phyloP scores from a whole-genome alignment of 2,797 vertebrate genomes.

The Paramormyrops hopkinsi region DNA sequence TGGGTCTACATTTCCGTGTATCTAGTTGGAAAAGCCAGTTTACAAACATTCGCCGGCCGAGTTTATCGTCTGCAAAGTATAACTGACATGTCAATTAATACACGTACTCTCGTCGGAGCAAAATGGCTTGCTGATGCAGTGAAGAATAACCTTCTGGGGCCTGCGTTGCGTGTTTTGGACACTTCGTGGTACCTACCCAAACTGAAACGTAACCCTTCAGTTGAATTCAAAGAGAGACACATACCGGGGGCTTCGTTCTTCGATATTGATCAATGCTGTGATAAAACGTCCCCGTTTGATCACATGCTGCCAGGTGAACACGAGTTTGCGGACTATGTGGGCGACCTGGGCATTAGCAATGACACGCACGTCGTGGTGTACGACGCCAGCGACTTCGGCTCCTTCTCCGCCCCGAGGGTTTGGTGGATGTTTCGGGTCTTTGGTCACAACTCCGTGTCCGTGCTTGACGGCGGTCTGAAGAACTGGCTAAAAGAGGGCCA shows the following conservation, averaged over 20 bases:
- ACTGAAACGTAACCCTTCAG: conserved; percentile 61
- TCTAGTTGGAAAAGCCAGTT: neutral
- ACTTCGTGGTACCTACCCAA: conserved; percentile 82
- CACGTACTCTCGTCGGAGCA: conserved; percentile 67
- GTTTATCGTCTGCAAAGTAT: neutral
- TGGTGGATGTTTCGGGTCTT: conserved; percentile 98
- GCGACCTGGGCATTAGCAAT: conserved; percentile 72
- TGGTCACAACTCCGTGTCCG: conserved; percentile 78
- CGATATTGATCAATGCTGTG: conserved; percentile 80
- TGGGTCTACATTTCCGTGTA: neutral
- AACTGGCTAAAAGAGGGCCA: conserved; percentile 74
- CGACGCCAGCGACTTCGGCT: conserved; percentile 76
- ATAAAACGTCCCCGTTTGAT: conserved; percentile 62
- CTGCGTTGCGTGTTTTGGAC: conserved; percentile 73
- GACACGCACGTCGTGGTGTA: conserved; percentile 88
- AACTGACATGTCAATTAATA: conserved; percentile 67
- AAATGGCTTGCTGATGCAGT: conserved; percentile 78
- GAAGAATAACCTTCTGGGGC: conserved; percentile 54
- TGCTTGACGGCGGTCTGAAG: conserved; percentile 83
- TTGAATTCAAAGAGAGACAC: conserved; percentile 73
- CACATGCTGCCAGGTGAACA: conserved; percentile 76
- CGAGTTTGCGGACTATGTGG: conserved; percentile 73
- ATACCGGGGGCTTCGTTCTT: conserved; percentile 82
- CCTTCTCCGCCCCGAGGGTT: conserved; percentile 76
- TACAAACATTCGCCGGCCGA: neutral